Evolutionary conservation across 2,113 vertebrate species (phyloP).

Genomic region (Variabilichromis moorii): DNA sequence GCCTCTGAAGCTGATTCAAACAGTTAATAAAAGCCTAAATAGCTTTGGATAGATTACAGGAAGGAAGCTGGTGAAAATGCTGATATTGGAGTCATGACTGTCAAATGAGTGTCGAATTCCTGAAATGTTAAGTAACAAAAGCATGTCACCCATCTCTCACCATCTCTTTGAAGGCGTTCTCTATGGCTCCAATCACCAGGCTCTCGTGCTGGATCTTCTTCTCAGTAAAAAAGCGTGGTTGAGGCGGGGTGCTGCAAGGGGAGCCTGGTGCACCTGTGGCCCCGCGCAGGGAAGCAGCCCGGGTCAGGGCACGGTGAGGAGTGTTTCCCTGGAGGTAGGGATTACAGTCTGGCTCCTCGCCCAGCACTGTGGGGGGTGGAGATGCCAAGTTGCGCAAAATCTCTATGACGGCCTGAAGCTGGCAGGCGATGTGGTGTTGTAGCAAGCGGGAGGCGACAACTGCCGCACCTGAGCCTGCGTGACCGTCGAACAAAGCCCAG

Average conservation of each 20-base stretch:
- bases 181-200: conserved; percentile 92
- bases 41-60: not conserved
- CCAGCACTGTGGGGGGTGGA: conserved; percentile 82
- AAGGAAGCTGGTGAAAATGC: not conserved
- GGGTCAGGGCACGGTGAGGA: conserved; percentile 77
- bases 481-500: conserved; percentile 96
- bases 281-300: conserved; percentile 85
- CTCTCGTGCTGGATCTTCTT: conserved; percentile 95
- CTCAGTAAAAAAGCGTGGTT: conserved; percentile 86
- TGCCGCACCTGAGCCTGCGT: conserved; percentile 89
- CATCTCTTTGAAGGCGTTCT: conserved; percentile 97
- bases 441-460: conserved; percentile 87
- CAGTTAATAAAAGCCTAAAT: not conserved
- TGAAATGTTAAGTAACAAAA: not conserved
- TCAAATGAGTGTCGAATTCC: not conserved
- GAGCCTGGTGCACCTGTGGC: conserved; percentile 81
- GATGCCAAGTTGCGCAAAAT: conserved; percentile 77
- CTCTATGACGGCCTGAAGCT: conserved; percentile 87
- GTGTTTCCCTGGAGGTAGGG: conserved; percentile 55
- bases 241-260: conserved; percentile 78
- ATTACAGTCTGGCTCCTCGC: conserved; percentile 81
- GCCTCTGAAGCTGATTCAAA: not conserved
- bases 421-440: conserved; percentile 86
- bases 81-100: not conserved
- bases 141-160: conserved; percentile 56